phyloP scores from a whole-genome alignment of 2,113 vertebrate species.

The Corythoichthys haematopterus region DNA sequence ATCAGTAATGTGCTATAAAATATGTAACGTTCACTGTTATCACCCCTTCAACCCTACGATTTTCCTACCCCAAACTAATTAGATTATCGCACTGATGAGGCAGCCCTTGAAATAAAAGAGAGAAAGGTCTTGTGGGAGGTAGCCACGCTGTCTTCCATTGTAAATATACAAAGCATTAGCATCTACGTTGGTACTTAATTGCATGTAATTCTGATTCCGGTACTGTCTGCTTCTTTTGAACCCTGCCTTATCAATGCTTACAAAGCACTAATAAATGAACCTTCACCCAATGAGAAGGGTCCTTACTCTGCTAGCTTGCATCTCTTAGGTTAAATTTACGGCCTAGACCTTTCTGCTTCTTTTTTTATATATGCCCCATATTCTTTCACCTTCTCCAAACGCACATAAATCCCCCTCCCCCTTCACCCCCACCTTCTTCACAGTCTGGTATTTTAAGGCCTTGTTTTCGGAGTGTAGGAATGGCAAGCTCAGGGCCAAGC shows the following conservation, averaged over 20 bases:
- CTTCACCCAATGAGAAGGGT: constrained; percentile 7
- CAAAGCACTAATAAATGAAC: constrained; percentile 9
- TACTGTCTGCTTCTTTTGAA: not conserved
- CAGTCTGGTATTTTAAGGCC: constrained; percentile 46
- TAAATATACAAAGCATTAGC: constrained; percentile 23
- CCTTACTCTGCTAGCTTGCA: not conserved
- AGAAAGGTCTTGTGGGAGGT: constrained; percentile 10
- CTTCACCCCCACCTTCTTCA: not conserved
- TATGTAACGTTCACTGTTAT: constrained; percentile 49
- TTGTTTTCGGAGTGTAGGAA: constrained; percentile 41
- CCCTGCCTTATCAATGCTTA: constrained; percentile 12
- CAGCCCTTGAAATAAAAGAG: constrained; percentile 57
- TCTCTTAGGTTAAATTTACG: constrained; percentile 47
- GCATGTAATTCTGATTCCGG: not conserved
- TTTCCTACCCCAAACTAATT: constrained; percentile 46
- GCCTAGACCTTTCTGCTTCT: constrained; percentile 39
- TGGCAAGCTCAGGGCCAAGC: constrained; percentile 30
- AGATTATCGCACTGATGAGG: constrained; percentile 67
- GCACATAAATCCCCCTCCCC: constrained; percentile 42
- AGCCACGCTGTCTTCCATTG: constrained; percentile 12
- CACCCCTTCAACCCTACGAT: not conserved
- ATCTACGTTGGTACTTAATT: not conserved
- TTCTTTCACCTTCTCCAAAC: constrained; percentile 48
- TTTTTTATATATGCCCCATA: constrained; percentile 45
- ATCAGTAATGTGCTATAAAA: constrained; percentile 71